Conservation (phyloP, 2,113 vertebrate species). For the Psephotus haematonotus region DNA sequence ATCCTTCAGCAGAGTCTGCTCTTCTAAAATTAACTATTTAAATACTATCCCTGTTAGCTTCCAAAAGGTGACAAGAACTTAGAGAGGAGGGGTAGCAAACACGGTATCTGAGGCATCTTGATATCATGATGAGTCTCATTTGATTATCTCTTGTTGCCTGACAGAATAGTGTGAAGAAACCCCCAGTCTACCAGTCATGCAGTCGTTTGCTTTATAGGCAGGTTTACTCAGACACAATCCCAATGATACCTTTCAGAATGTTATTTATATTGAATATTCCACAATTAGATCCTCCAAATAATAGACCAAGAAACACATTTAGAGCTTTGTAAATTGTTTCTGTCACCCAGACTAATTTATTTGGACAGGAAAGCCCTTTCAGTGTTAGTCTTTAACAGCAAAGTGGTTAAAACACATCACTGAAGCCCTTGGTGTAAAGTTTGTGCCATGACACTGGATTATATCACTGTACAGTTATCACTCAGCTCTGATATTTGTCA, state of each 20-base stretch:
- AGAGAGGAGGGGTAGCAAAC: background rate
- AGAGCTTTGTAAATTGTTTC: background rate
- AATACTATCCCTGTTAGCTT: background rate
- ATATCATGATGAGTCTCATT: background rate
- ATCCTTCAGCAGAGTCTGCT: background rate
- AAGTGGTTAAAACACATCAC: background rate
- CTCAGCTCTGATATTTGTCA: constrained; percentile 34
- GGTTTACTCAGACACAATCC: background rate
- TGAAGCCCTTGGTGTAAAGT: background rate
- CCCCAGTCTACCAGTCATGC: background rate
- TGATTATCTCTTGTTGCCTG: background rate
- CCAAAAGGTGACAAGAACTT: background rate
- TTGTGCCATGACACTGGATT: background rate
- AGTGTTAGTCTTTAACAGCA: background rate
- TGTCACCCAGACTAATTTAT: constrained; percentile 9
- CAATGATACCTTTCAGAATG: background rate
- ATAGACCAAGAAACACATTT: background rate
- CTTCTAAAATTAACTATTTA: background rate
- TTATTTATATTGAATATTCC: constrained; percentile 12
- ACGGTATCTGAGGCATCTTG: background rate
- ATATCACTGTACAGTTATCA: constrained; percentile 3
- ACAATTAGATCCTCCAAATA: background rate
- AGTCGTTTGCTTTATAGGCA: background rate
- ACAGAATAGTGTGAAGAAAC: background rate
- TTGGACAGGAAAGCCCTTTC: background rate